These are phyloP conservation scores for Choloepus didactylus DNA, from an alignment of 2,797 vertebrate genomes.

Conservation along the genomic window DNA sequence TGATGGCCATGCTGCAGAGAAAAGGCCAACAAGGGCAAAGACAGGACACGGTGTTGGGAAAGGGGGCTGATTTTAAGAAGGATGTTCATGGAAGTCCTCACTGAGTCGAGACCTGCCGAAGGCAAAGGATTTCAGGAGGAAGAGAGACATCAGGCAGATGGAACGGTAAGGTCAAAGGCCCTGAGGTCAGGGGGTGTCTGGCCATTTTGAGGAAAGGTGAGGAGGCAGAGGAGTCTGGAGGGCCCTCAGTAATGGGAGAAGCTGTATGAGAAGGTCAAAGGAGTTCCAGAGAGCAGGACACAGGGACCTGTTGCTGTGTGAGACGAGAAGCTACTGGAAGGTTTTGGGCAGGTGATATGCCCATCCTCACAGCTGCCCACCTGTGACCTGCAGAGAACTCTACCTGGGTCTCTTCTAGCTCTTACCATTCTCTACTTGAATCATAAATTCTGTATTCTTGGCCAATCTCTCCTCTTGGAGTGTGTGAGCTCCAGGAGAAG, in stretches of 20 bases:
- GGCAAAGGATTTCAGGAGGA: neutral
- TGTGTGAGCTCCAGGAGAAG: neutral
- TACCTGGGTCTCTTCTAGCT: neutral
- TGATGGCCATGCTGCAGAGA: rapidly evolving
- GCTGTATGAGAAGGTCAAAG: rapidly evolving
- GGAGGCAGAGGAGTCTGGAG: neutral
- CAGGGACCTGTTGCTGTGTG: neutral
- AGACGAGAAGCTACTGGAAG: neutral
- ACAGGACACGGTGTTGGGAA: too few species aligned
- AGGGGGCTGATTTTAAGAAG: rapidly evolving
- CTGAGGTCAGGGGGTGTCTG: neutral
- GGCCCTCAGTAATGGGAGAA: neutral
- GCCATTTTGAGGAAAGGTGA: rapidly evolving
- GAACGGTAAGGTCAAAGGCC: neutral
- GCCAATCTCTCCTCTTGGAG: slow-evolving; percentile 15
- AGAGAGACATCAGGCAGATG: too few species aligned
- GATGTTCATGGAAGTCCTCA: neutral
- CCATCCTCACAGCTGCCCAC: neutral
- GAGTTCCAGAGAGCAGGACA: neutral
- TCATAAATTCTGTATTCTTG: neutral
- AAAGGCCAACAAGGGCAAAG: too few species aligned
- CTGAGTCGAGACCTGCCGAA: neutral
- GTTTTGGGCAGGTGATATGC: neutral
- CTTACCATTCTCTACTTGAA: neutral
- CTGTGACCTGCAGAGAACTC: neutral